Evolutionary conservation across 2,888 invertebrate species (phyloP).

Genomic region (Drosophila lutescens): DNA sequence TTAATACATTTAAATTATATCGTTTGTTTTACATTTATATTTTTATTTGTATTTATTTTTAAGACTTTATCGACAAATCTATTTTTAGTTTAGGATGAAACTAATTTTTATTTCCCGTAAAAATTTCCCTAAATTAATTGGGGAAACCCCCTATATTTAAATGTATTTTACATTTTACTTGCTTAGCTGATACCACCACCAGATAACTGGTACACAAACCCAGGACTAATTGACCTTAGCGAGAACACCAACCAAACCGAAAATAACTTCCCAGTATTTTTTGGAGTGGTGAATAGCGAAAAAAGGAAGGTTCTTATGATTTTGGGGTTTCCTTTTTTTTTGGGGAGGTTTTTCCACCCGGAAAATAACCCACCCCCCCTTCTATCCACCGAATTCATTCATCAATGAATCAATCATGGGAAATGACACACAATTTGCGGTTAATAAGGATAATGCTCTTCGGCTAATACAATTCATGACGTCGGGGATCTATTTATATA

Average conservation of each 20-base stretch:
- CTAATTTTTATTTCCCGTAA: too few relatives aligned
- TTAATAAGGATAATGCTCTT: conserved; percentile 33
- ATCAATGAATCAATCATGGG: conserved; percentile 58
- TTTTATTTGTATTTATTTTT: too few relatives aligned
- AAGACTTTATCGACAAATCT: too few relatives aligned
- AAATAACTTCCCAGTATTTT: conserved; percentile 60
- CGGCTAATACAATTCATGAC: conserved; percentile 3
- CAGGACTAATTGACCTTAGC: background rate
- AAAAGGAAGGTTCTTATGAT: background rate
- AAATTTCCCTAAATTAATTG: too few relatives aligned
- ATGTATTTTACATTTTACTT: background rate
- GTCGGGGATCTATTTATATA: background rate
- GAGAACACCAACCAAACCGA: background rate
- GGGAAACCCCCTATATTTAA: too few relatives aligned
- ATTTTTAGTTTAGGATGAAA: too few relatives aligned
- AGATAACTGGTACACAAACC: conserved; percentile 18
- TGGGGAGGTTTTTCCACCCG: background rate
- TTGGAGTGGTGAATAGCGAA: conserved; percentile 45
- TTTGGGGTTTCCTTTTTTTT: background rate
- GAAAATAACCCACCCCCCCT: background rate
- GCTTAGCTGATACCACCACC: background rate
- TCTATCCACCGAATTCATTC: background rate
- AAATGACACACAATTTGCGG: conserved; percentile 58
- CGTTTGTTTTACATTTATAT: too few relatives aligned
- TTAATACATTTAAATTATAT: too few relatives aligned